These are phyloP conservation scores for Tupaia chinensis DNA, from an alignment of 2,113 vertebrate species.

Conservation along the genomic window DNA sequence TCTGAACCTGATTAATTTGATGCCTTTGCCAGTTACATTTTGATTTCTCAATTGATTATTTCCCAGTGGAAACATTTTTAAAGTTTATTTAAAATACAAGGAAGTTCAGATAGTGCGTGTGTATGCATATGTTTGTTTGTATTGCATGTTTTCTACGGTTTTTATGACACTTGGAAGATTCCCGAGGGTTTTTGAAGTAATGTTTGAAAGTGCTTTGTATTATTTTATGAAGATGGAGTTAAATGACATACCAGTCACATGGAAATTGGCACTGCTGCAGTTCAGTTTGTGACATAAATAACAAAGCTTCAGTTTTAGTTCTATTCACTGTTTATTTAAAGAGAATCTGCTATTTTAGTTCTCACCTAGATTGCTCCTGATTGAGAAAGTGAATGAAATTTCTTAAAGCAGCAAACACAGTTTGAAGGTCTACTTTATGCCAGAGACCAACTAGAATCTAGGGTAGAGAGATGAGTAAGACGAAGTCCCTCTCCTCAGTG, in stretches of 20 bases:
- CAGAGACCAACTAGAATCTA: neutral
- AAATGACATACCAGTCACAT: neutral
- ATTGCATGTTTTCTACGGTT: neutral
- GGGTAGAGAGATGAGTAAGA: neutral
- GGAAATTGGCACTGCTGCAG: neutral
- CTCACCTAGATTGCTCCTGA: neutral
- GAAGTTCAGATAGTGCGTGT: neutral
- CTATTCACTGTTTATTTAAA: slow-evolving; percentile 35
- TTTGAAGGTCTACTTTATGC: neutral
- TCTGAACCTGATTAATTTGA: neutral
- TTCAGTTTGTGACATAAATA: neutral
- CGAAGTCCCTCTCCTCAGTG: neutral
- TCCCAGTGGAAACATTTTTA: neutral
- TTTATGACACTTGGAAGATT: neutral
- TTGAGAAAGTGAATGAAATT: neutral
- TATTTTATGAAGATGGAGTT: slow-evolving; percentile 14
- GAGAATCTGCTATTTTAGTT: slow-evolving; percentile 41
- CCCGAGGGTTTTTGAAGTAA: neutral
- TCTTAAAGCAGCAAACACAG: neutral
- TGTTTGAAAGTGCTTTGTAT: slow-evolving; percentile 20
- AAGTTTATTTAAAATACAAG: slow-evolving; percentile 4
- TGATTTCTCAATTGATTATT: neutral
- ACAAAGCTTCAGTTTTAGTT: slow-evolving; percentile 18
- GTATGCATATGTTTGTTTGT: neutral
- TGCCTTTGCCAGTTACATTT: neutral